These are phyloP conservation scores for Acanthosepion pharaonis DNA, from an alignment of 2,888 invertebrate species.

Conservation along the genomic window DNA sequence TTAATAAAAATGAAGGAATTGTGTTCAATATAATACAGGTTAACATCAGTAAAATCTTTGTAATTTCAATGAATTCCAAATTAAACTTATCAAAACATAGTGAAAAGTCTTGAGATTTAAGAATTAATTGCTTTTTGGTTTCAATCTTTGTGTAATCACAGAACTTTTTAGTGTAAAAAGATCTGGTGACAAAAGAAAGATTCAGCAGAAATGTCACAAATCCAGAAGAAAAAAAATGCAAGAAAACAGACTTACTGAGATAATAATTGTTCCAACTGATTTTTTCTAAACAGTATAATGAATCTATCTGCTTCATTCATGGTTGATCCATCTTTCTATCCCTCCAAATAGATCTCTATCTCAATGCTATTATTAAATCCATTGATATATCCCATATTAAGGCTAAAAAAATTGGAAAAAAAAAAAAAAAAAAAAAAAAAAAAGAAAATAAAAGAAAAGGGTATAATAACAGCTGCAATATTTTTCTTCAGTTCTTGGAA, in stretches of 20 bases:
- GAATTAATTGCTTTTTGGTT: not conserved
- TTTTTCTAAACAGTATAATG: not conserved
- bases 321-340: not conserved
- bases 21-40: not conserved
- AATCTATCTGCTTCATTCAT: not conserved
- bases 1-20: not conserved
- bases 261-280: not conserved
- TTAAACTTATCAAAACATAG: not conserved
- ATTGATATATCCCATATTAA: not conserved
- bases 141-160: not conserved
- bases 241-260: not conserved
- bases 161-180: not conserved
- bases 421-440: not conserved
- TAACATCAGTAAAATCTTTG: not conserved
- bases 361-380: not conserved
- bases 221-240: not conserved
- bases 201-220: not conserved
- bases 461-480: not conserved
- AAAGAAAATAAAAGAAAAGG: too few relatives aligned
- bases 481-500: not conserved
- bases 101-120: not conserved
- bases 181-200: not conserved
- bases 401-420: not conserved
- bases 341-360: not conserved
- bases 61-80: not conserved